Evolutionary conservation across 2,888 invertebrate species (phyloP).

Genomic region (Ophraella communa): DNA sequence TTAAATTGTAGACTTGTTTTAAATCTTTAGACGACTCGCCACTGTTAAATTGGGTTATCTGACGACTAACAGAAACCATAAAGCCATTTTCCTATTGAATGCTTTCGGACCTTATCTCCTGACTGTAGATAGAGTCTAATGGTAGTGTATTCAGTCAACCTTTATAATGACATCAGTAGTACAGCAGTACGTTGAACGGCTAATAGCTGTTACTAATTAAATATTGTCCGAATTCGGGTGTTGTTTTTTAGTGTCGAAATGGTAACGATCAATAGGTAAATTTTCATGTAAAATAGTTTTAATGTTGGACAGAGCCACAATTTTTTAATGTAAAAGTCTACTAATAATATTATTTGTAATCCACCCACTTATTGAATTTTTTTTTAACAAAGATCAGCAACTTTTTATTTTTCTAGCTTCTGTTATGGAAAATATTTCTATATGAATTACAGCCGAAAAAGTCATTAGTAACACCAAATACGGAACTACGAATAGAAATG

Average conservation of each 20-base stretch:
- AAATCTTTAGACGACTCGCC: neutral
- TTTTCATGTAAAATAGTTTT: neutral
- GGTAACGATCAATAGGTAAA: neutral
- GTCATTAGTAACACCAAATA: too few relatives aligned
- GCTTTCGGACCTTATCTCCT: slow-evolving; percentile 24
- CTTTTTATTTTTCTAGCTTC: too few relatives aligned
- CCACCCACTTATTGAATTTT: neutral
- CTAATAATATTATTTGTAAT: too few relatives aligned
- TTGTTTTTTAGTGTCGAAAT: neutral
- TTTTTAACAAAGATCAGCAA: too few relatives aligned
- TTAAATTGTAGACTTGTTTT: neutral
- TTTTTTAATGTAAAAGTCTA: too few relatives aligned
- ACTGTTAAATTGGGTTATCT: slow-evolving; percentile 11
- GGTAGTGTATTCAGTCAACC: slow-evolving; percentile 11
- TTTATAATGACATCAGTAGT: slow-evolving; percentile 17
- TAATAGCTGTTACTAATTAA: slow-evolving; percentile 15
- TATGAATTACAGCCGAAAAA: too few relatives aligned
- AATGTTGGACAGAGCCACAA: too few relatives aligned
- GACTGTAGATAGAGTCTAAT: neutral
- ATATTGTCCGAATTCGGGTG: slow-evolving; percentile 1
- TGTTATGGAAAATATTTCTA: too few relatives aligned
- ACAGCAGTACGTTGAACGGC: neutral
- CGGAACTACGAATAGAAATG: too few relatives aligned
- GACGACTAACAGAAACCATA: slow-evolving; percentile 32
- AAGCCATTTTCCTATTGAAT: slow-evolving; percentile 29